A percentile compares a stretch with the other conserved stretches of the same genome.
phyloP scores from a whole-genome alignment of 2,113 vertebrate species.

The Platysternon megacephalum region DNA sequence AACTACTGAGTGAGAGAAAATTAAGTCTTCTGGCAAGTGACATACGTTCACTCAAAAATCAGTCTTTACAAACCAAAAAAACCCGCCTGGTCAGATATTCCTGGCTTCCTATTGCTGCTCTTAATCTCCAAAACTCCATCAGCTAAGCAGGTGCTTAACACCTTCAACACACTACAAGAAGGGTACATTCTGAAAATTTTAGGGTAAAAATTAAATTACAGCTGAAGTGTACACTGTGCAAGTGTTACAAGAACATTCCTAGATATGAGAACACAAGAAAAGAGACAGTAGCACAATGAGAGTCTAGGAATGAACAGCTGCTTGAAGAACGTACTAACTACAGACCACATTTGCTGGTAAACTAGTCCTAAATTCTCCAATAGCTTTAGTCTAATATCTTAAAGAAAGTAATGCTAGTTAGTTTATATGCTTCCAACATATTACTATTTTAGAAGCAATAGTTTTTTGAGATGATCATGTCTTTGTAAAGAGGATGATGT shows the following conservation, averaged over 20 bases:
- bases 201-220: slow-evolving; percentile 30
- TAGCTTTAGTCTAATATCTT: neutral
- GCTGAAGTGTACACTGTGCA: slow-evolving; percentile 44
- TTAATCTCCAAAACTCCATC: neutral
- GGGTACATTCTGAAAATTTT: neutral
- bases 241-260: slow-evolving; percentile 59
- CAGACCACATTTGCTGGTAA: slow-evolving; percentile 30
- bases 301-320: slow-evolving; percentile 74
- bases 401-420: slow-evolving; percentile 11
- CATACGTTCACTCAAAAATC: neutral
- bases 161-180: neutral
- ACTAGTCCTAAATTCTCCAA: neutral
- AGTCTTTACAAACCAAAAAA: neutral
- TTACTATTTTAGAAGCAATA: slow-evolving; percentile 4
- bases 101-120: neutral
- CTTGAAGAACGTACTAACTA: slow-evolving; percentile 40
- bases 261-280: slow-evolving; percentile 23
- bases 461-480: slow-evolving; percentile 10
- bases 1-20: neutral
- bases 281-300: slow-evolving; percentile 49
- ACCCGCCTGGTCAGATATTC: slow-evolving; percentile 32
- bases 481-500: neutral
- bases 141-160: slow-evolving; percentile 35
- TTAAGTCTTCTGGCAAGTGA: neutral
- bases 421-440: slow-evolving; percentile 13